Evolutionary conservation across 2,888 invertebrate species (phyloP).

Genomic region (Stenoptilia bipunctidactyla): DNA sequence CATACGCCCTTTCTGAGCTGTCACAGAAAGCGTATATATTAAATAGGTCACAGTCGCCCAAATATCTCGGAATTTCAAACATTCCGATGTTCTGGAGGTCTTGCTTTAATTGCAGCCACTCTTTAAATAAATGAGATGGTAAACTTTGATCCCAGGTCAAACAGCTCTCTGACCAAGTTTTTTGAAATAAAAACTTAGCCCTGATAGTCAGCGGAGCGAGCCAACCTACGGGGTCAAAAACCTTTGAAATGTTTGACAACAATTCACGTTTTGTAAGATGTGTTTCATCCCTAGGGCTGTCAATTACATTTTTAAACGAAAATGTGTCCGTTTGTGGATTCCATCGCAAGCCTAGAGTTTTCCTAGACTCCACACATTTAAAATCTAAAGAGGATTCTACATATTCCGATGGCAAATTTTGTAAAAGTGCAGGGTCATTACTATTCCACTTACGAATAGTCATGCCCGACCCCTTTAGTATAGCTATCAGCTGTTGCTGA

Average conservation of each 20-base stretch:
- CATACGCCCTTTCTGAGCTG: slow-evolving; percentile 3
- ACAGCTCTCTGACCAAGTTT: slow-evolving; percentile 2
- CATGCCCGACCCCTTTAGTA: slow-evolving; percentile 10
- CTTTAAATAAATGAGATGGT: slow-evolving; percentile 1
- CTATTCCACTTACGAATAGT: slow-evolving; percentile 13
- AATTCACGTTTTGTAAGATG: slow-evolving; percentile 5
- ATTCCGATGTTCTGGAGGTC: slow-evolving; percentile 5
- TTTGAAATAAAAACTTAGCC: slow-evolving; percentile 10
- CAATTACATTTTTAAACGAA: slow-evolving; percentile 2
- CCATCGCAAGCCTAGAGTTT: slow-evolving; percentile 10
- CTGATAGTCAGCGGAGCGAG: slow-evolving; percentile 7
- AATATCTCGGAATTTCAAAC: slow-evolving; percentile 5
- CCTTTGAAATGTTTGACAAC: slow-evolving; percentile 10
- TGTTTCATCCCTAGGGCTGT: not conserved
- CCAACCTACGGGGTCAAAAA: slow-evolving; percentile 14
- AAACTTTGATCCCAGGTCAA: not conserved
- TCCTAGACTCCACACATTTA: slow-evolving; percentile 6
- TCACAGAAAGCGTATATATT: slow-evolving; percentile 9
- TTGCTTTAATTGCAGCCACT: slow-evolving; percentile 6
- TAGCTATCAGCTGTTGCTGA: slow-evolving; percentile 2
- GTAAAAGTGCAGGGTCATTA: slow-evolving; percentile 5
- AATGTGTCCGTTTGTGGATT: slow-evolving; percentile 6
- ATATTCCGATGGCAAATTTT: slow-evolving; percentile 4
- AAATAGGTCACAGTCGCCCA: not conserved
- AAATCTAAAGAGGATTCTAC: slow-evolving; percentile 6